phyloP scores from a whole-genome alignment of 2,113 vertebrate genomes.

The Lutjanus erythropterus region DNA sequence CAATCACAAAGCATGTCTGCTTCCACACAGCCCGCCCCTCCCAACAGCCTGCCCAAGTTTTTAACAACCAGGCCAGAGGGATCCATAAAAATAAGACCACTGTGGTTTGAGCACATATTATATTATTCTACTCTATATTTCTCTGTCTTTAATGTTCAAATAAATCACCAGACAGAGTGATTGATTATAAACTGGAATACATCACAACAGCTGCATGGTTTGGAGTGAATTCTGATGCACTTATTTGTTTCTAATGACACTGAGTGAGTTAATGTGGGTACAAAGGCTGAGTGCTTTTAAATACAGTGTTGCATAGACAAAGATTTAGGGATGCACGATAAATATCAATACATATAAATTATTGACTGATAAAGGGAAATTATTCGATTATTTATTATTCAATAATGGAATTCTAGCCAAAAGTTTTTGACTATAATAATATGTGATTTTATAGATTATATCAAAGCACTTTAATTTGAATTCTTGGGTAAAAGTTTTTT shows the following conservation, averaged over 20 bases:
- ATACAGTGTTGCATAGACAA: not conserved
- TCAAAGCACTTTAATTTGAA: too few relatives aligned
- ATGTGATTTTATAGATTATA: too few relatives aligned
- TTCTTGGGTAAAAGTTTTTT: too few relatives aligned
- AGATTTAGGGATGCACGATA: too few relatives aligned
- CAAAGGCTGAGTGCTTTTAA: constrained; percentile 1
- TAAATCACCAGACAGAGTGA: not conserved
- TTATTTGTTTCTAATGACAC: not conserved
- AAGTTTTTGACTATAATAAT: too few relatives aligned
- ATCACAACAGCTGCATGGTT: constrained; percentile 38
- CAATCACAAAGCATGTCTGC: constrained; percentile 67
- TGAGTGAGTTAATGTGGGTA: not conserved
- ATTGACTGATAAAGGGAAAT: too few relatives aligned
- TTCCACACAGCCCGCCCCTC: constrained; percentile 44
- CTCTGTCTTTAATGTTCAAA: not conserved
- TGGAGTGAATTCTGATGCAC: not conserved
- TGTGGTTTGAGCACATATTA: not conserved
- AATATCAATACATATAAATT: too few relatives aligned
- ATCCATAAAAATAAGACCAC: too few relatives aligned
- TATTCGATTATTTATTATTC: too few relatives aligned
- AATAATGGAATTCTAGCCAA: too few relatives aligned
- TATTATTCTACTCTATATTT: too few relatives aligned
- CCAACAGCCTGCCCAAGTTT: constrained; percentile 22
- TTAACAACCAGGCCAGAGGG: not conserved
- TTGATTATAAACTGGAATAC: not conserved